Evolutionary conservation across 2,888 invertebrate species (phyloP).

Genomic region (Campaea margaritaria): DNA sequence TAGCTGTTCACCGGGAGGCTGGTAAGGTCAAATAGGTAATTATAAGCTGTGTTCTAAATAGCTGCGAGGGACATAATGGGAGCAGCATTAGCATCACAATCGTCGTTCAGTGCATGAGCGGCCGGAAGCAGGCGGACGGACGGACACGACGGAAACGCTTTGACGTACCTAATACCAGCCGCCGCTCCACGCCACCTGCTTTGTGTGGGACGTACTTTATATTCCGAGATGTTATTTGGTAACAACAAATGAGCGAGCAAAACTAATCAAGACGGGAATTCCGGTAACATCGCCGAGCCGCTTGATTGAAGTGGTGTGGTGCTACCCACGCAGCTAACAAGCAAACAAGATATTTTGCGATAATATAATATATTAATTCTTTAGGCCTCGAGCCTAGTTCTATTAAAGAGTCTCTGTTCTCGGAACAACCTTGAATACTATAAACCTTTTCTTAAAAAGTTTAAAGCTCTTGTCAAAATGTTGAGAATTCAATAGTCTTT

Average conservation of each 20-base stretch:
- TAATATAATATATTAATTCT: no score
- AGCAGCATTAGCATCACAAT: conserved; percentile 67
- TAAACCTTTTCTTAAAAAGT: no score
- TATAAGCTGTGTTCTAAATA: conserved; percentile 42
- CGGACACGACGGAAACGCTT: conserved; percentile 38
- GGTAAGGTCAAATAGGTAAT: conserved; percentile 38
- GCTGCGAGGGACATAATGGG: conserved; percentile 61
- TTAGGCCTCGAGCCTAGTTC: no score
- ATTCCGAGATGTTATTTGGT: conserved; percentile 30
- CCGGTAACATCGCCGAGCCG: conserved; percentile 24
- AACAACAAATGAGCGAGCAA: conserved; percentile 13
- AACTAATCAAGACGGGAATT: conserved; percentile 32
- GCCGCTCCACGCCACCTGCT: conserved; percentile 33
- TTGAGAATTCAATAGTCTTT: no score
- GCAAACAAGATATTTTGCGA: conserved; percentile 24
- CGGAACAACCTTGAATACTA: no score
- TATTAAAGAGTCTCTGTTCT: no score
- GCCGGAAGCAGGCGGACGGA: conserved; percentile 24
- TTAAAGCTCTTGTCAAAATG: no score
- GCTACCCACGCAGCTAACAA: conserved; percentile 32
- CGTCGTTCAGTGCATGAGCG: conserved; percentile 30
- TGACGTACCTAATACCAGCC: conserved; percentile 42
- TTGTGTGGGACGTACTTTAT: conserved; percentile 35
- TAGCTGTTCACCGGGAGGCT: conserved; percentile 4
- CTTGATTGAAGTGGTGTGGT: conserved; percentile 26